Base-by-base conservation (phyloP, 2,888 invertebrate genomes). In the Drosophila multiciliata region DNA sequence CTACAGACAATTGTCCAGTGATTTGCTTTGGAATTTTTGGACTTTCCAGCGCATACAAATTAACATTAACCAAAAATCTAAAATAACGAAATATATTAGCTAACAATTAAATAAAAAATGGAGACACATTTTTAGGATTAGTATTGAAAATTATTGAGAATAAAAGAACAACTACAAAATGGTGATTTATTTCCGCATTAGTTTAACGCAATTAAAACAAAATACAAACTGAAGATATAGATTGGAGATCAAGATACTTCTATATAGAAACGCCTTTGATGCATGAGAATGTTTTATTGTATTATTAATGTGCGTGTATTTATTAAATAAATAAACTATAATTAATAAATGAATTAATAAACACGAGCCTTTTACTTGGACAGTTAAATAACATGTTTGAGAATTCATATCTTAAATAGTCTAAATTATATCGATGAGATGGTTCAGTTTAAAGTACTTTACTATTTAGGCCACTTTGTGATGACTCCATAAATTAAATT, bases 281-380 rank as follows among this genome's bases (percentile, higher is more conserved):
- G 73, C 83, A 63, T 74, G 66, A 69, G 66, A 78, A 82, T 73
- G 85, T 87, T 83, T 84, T 89, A 87, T 73, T 78, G 73, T 78
- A 87, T 78, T 78, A 89, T 84, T 69, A 67, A 82, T 80, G 73
- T 85, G 90, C 86, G 90, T 90, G 86, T 90, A 85, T 90, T 88
- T 82, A 90, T 78, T 82, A 65, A 89, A 77, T 68, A 82, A 78
- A 85, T 74, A 64, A 77, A 82, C 55, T 85, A 87, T 82, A 73
- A 79, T 76, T 82, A 72, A 79, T 78, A 74, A 74, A 66, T 49
- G 62, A 67, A 76, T 71, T 54, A 89, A 85, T 88, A 88, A 90
- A 85, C 77, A 80, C 85, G 86, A 82, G 88, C 88, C 86, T 87
- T 84, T 89, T 82, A 84, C 88, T 89, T 89, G 76, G 50, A 87